Evolutionary conservation across 2,113 vertebrate genomes (phyloP), one percentile per base, ranked within the genome.

Genomic region (Ovis canadensis): DNA sequence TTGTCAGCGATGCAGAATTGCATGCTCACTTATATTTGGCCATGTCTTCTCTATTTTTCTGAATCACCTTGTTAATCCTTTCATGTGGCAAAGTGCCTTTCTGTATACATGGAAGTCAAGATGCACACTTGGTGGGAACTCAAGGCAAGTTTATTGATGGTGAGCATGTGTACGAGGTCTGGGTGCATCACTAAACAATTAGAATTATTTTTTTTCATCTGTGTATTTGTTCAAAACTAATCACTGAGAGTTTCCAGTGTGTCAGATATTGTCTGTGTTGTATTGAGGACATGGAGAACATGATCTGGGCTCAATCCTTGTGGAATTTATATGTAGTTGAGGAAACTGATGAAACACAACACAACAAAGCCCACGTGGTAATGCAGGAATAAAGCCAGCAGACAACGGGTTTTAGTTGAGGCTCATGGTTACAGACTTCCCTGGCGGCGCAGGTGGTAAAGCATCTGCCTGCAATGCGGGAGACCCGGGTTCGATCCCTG

Each of bases 21-120:
- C 8, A 5, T n/a, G 27, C 31, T 17, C 0, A n/a, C 21, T 36
- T 64, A 7, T 15, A 7, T 50, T 43, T 43, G 17, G 15, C 57
- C 33, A 2, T 60, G 59, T 19, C 29, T 87, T 40, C 83, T 31
- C 40, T 82, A 3, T 29, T 67, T 64, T 29, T 60, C 71, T 80
- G 21, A 10, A 19, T 40, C 50, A 3, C 9, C 15, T 5, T 25
- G 50, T 52, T 40, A 80, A 59, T 59, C 8, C 71, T 88, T 92
- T 48, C 27, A 13, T 0, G 2, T 6, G 40, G 14, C n/a, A 12
- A 10, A 19, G 29, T 19, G 5, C 5, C 25, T 27, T 59, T 54
- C 13, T 52, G 19, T 57, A 1, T 29, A 7, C 45, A 17, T 40
- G 25, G 52, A 6, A 36, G 7, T 50, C 48, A 6, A 21, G 36